A percentile compares a stretch with the other conserved stretches of the same genome.
phyloP scores from a whole-genome alignment of 30 jellyfish, hydroid and myxozoan species.

The Aurelia sp. region DNA sequence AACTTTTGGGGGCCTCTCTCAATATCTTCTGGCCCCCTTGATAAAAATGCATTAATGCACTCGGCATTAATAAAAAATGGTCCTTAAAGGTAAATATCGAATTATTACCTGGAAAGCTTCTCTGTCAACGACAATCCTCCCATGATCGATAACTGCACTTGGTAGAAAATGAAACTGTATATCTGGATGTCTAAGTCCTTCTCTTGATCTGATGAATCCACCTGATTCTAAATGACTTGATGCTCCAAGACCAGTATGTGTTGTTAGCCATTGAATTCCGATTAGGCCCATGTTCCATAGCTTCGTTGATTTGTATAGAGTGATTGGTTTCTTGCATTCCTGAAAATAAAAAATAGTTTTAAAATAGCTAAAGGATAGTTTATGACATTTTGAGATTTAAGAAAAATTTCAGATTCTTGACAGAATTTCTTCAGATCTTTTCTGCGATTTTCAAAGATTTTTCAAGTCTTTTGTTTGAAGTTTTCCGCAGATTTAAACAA shows the following conservation, averaged over 20 bases:
- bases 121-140: constrained; percentile 87
- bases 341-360: background rate
- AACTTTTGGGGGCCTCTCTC: no score
- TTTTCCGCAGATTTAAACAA: no score
- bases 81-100: no score
- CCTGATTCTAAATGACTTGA: constrained; percentile 93
- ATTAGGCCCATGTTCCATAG: constrained; percentile 87
- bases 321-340: constrained; percentile 96
- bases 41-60: no score
- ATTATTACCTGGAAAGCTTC: constrained; percentile 95
- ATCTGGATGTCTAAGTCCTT: constrained; percentile 89
- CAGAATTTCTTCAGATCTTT: no score
- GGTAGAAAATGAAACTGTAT: constrained; percentile 94
- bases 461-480: no score
- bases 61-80: no score
- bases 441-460: no score
- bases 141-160: constrained; percentile 92
- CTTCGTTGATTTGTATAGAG: constrained; percentile 79
- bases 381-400: no score
- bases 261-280: constrained; percentile 87
- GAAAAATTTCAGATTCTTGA: no score
- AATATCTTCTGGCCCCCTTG: no score
- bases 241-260: constrained; percentile 89
- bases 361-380: no score
- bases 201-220: constrained; percentile 87